Evolutionary conservation across 1,140 invertebrate genomes (phyloP).

Genomic region (Camponotus floridanus): DNA sequence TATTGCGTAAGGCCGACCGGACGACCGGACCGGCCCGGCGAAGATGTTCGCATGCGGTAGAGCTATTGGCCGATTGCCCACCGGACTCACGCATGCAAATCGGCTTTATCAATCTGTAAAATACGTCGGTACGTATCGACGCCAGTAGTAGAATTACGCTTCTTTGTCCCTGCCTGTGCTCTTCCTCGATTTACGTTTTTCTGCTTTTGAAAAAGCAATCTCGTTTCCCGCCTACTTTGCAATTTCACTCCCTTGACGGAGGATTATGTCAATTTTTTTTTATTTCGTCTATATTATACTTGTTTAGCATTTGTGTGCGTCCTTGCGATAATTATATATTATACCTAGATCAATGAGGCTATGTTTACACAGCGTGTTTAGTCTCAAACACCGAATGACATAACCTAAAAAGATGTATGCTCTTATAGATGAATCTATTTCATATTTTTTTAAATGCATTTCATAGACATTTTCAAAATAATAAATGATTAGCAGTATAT

Average conservation of each 20-base stretch:
- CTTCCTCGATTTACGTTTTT: not conserved
- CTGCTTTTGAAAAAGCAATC: not conserved
- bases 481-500: not conserved
- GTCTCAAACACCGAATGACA: constrained; percentile 32
- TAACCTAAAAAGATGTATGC: constrained; percentile 34
- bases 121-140: constrained; percentile 53
- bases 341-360: not conserved
- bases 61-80: constrained; percentile 64
- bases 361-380: not conserved
- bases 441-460: not conserved
- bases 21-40: constrained; percentile 61
- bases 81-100: constrained; percentile 56
- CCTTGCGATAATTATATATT: not conserved
- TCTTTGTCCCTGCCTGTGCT: no score
- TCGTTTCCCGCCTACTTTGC: constrained; percentile 31
- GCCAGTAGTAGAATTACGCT: not conserved
- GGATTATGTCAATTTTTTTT: not conserved
- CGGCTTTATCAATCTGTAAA: constrained; percentile 62
- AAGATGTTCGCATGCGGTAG: constrained; percentile 70
- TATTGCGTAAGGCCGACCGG: constrained; percentile 77
- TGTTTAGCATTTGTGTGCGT: not conserved
- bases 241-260: not conserved
- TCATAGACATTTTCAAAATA: not conserved
- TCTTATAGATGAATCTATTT: not conserved
- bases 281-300: not conserved